Percentiles rank a stretch among this genome's conserved stretches.
Evolutionary conservation across 1,140 invertebrate genomes (phyloP).

Genomic region (Augochlora pura): DNA sequence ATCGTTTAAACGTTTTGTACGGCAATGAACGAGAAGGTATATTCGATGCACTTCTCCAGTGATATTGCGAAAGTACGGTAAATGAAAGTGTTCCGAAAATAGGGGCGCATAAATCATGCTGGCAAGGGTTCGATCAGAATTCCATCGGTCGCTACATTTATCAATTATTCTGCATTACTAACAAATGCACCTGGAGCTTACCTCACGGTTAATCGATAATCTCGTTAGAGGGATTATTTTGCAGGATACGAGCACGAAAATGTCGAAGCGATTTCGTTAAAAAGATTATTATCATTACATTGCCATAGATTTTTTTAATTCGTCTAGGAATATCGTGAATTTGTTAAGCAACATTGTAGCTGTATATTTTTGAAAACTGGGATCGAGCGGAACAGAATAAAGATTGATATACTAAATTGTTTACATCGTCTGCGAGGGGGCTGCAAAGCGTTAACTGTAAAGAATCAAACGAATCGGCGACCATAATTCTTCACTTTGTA

Average conservation of each 20-base stretch:
- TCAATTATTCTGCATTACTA: constrained; percentile 14
- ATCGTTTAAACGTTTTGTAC: no score
- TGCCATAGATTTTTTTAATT: background rate
- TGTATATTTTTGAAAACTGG: no score
- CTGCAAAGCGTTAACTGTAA: no score
- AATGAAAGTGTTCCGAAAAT: background rate
- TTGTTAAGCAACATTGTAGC: no score
- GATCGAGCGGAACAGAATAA: no score
- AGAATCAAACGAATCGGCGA: no score
- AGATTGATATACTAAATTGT: no score
- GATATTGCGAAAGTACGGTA: no score
- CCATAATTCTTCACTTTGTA: background rate
- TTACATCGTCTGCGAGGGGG: no score
- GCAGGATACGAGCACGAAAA: background rate
- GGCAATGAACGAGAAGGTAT: no score
- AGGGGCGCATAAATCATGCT: background rate
- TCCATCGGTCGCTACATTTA: background rate
- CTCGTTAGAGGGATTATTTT: constrained; percentile 17
- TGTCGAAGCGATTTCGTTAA: background rate
- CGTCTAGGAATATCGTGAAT: no score
- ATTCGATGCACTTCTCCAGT: no score
- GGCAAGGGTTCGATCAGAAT: background rate
- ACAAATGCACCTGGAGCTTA: constrained; percentile 7
- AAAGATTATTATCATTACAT: background rate
- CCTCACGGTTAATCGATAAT: constrained; percentile 24